Conservation (phyloP, 2,113 vertebrate genomes). For the Chitala chitala region DNA sequence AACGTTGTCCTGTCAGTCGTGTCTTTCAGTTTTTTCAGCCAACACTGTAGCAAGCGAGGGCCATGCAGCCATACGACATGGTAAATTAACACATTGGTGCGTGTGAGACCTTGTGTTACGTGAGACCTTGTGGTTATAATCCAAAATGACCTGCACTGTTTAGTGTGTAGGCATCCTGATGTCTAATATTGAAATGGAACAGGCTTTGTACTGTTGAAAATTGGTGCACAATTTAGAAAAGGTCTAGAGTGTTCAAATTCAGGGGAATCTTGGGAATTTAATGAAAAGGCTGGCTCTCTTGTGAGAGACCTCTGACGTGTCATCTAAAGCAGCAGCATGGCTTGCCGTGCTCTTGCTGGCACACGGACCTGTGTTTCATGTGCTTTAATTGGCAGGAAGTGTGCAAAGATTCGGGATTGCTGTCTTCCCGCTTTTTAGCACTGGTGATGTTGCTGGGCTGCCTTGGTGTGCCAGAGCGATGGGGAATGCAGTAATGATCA, state of each 20-base stretch:
- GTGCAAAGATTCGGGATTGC: neutral
- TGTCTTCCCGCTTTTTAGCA: neutral
- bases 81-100: too few species aligned
- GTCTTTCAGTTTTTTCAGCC: too few species aligned
- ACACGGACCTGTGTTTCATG: too few species aligned
- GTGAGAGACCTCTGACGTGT: neutral
- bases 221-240: neutral
- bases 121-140: too few species aligned
- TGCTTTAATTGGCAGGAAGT: constrained; percentile 3
- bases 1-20: too few species aligned
- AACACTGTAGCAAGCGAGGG: too few species aligned
- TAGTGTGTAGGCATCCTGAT: neutral
- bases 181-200: neutral
- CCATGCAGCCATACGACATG: too few species aligned
- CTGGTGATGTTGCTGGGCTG: neutral
- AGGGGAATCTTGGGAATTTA: neutral
- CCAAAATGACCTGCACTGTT: neutral
- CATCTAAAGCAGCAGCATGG: too few species aligned
- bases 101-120: too few species aligned
- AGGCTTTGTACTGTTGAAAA: neutral
- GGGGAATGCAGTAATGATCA: constrained; percentile 16
- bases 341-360: too few species aligned
- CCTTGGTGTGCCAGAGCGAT: neutral
- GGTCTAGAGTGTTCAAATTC: too few species aligned
- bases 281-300: neutral